Conservation (phyloP, 2,888 invertebrate species). For the Doris montereyensis region DNA sequence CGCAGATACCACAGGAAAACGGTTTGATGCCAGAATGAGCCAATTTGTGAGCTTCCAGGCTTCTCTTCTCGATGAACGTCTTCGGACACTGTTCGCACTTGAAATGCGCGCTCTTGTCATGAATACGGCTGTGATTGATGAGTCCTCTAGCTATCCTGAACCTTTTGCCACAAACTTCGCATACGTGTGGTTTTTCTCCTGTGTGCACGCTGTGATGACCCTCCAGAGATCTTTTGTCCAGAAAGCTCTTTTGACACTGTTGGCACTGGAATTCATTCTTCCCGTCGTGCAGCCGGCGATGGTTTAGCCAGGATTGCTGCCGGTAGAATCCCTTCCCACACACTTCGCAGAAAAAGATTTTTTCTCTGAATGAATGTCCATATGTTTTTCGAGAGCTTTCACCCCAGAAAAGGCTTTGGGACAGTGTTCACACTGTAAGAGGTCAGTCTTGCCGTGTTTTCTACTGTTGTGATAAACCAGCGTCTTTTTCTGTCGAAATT, state of each 20-base stretch:
- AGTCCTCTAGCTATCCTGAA: conserved; percentile 31
- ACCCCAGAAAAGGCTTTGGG: background rate
- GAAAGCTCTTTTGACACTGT: conserved; percentile 31
- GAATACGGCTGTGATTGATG: conserved; percentile 27
- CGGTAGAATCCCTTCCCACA: conserved; percentile 43
- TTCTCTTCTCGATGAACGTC: conserved; percentile 42
- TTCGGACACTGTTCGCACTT: conserved; percentile 33
- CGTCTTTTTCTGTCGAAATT: too few species aligned
- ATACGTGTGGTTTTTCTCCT: conserved; percentile 37
- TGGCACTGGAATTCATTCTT: conserved; percentile 19
- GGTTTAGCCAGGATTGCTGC: conserved; percentile 16
- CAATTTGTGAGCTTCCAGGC: conserved; percentile 40
- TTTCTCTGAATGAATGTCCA: conserved; percentile 43
- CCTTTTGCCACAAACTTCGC: conserved; percentile 32
- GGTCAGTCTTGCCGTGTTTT: background rate
- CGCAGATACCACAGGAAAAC: conserved; percentile 43
- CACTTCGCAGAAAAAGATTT: conserved; percentile 43
- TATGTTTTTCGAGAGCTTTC: conserved; percentile 37
- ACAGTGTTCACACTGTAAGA: background rate
- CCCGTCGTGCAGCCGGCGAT: conserved; percentile 21
- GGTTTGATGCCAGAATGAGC: conserved; percentile 45
- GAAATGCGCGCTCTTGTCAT: conserved; percentile 14
- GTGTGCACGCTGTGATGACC: conserved; percentile 36
- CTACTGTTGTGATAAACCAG: too few species aligned
- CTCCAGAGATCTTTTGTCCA: conserved; percentile 20